Evolutionary conservation across 2,113 vertebrate genomes (phyloP).

Genomic region (Pterocles gutturalis): DNA sequence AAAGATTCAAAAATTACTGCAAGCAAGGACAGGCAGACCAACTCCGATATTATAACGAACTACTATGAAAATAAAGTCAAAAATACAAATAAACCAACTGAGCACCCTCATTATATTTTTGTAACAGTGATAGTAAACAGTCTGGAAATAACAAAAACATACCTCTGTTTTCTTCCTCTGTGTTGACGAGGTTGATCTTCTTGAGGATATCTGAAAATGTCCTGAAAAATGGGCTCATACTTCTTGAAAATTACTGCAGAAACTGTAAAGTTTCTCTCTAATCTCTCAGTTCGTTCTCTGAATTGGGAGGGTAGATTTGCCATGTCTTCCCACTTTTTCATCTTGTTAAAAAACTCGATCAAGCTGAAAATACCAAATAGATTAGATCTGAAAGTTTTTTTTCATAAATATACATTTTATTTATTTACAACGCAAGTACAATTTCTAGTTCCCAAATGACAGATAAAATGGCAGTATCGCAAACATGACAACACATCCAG

Average conservation of each 20-base stretch:
- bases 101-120: neutral
- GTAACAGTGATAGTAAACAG: neutral
- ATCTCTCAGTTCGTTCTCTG: constrained; percentile 86
- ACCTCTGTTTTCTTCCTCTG: constrained; percentile 94
- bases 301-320: constrained; percentile 88
- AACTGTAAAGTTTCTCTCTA: constrained; percentile 94
- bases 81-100: neutral
- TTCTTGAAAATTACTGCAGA: constrained; percentile 96
- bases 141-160: neutral
- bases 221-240: constrained; percentile 92
- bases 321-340: constrained; percentile 99
- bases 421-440: neutral
- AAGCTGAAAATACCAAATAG: constrained; percentile 76
- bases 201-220: constrained; percentile 89
- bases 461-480: neutral
- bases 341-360: constrained; percentile 95
- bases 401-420: neutral
- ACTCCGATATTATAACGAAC: neutral
- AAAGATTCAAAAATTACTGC: neutral
- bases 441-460: neutral
- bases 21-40: neutral
- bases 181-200: constrained; percentile 89
- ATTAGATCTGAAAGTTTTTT: neutral
- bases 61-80: neutral
- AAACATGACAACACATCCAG: fast-evolving